phyloP scores from a whole-genome alignment of 1,140 invertebrate genomes.

The Eriocheir sinensis region DNA sequence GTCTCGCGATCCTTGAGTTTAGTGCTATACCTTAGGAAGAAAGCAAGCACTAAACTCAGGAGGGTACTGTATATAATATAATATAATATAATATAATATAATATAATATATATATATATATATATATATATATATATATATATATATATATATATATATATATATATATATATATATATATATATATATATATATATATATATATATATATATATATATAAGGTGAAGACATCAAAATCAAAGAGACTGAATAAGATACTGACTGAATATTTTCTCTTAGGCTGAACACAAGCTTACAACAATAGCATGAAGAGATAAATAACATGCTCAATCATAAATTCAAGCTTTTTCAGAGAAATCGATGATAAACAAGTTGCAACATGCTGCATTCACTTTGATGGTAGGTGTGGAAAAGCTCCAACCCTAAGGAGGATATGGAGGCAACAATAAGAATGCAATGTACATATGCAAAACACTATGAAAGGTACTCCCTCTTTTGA shows the following conservation, averaged over 20 bases:
- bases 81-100: conserved; percentile 45
- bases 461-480: not conserved
- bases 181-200: conserved; percentile 45
- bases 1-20: too few species aligned
- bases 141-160: conserved; percentile 12
- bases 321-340: too few species aligned
- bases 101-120: conserved; percentile 45
- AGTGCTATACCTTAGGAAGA: too few species aligned
- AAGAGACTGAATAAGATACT: not conserved
- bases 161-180: conserved; percentile 40
- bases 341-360: not conserved
- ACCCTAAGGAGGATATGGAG: not conserved
- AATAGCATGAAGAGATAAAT: too few species aligned
- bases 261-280: too few species aligned
- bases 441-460: not conserved
- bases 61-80: conserved; percentile 14
- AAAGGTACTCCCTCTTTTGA: not conserved
- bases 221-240: not conserved
- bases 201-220: conserved; percentile 45
- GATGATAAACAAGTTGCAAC: not conserved
- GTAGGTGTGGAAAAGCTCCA: not conserved
- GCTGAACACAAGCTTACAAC: too few species aligned
- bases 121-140: conserved; percentile 45
- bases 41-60: not conserved
- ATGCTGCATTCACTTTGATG: not conserved